phyloP scores from a whole-genome alignment of 1,140 invertebrate species.

The Patella vulgata region DNA sequence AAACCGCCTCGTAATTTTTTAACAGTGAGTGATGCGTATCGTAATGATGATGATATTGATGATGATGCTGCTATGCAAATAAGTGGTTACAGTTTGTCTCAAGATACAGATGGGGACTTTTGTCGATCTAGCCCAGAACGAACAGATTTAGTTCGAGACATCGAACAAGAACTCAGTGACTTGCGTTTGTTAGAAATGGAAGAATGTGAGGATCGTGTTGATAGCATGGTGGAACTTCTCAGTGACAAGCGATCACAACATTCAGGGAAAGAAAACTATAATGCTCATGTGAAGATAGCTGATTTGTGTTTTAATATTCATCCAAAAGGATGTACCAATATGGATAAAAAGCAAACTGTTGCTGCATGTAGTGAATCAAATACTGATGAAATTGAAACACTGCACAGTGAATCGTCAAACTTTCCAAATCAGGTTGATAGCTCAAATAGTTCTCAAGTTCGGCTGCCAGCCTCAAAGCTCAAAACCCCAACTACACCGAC shows the following conservation, averaged over 20 bases:
- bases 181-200: slow-evolving; percentile 17
- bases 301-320: slow-evolving; percentile 18
- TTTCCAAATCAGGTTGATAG: not conserved
- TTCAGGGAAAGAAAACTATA: too few relatives aligned
- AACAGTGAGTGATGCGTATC: too few relatives aligned
- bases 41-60: slow-evolving; percentile 22
- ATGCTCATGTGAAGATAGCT: not conserved
- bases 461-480: slow-evolving; percentile 19
- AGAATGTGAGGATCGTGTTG: slow-evolving; percentile 25
- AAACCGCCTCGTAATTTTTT: too few relatives aligned
- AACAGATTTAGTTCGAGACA: not conserved
- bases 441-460: slow-evolving; percentile 14
- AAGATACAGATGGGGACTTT: slow-evolving; percentile 25
- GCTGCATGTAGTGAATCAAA: not conserved
- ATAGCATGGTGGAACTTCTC: slow-evolving; percentile 19
- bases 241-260: too few relatives aligned
- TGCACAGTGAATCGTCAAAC: not conserved
- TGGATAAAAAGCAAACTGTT: too few relatives aligned
- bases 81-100: slow-evolving; percentile 28
- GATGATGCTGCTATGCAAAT: slow-evolving; percentile 16
- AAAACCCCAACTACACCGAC: slow-evolving; percentile 54
- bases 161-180: slow-evolving; percentile 8
- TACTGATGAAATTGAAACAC: not conserved
- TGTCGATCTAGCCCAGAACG: slow-evolving; percentile 8
- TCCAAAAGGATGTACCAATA: not conserved